Evolutionary conservation across 2,113 vertebrate species (phyloP).

Genomic region (Hippocampus comes): DNA sequence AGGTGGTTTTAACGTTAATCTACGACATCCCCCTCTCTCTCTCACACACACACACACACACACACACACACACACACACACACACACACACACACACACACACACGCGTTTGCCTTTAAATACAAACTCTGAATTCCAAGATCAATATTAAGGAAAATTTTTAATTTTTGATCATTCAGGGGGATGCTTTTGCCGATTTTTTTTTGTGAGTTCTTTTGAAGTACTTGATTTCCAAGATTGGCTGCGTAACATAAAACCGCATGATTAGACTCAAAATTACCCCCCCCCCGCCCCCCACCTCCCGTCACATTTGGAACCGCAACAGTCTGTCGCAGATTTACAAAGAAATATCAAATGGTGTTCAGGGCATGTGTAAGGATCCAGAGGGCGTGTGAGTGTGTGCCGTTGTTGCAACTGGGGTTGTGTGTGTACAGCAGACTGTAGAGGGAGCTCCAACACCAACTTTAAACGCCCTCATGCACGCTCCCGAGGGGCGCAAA

Average conservation of each 20-base stretch:
- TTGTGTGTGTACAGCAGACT: slow-evolving; percentile 56
- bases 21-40: background rate
- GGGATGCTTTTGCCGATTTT: background rate
- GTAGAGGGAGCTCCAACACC: slow-evolving; percentile 91
- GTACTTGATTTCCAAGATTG: background rate
- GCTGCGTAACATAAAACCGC: background rate
- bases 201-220: background rate
- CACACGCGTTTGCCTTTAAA: background rate
- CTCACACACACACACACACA: no score
- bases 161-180: background rate
- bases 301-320: background rate
- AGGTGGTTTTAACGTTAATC: background rate
- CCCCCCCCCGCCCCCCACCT: no score
- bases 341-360: background rate
- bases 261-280: background rate
- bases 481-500: slow-evolving; percentile 56
- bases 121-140: background rate
- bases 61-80: no score
- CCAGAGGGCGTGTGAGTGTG: slow-evolving; percentile 12
- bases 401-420: slow-evolving; percentile 7
- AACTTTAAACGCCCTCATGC: slow-evolving; percentile 76
- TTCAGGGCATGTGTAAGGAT: background rate
- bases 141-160: background rate
- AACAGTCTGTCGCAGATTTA: background rate
- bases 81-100: no score